Percentiles rank a stretch among this genome's conserved stretches.
phyloP scores from a whole-genome alignment of 2,888 invertebrate genomes.

The Augochlorella aurata region DNA sequence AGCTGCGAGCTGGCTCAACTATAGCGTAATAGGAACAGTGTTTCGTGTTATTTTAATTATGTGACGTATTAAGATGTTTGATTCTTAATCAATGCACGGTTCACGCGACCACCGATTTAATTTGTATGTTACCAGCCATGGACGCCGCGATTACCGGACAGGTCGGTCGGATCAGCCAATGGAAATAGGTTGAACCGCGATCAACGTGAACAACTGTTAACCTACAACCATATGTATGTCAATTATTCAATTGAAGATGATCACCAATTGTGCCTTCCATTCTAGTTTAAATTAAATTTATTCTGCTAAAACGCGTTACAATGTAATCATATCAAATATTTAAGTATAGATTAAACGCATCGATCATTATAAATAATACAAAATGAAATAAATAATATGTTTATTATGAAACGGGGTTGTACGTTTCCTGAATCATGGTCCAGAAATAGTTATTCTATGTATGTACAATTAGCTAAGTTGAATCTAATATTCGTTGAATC shows the following conservation, averaged over 20 bases:
- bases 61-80: slow-evolving; percentile 10
- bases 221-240: slow-evolving; percentile 39
- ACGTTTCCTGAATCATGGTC: neutral
- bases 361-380: slow-evolving; percentile 76
- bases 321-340: slow-evolving; percentile 69
- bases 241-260: slow-evolving; percentile 51
- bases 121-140: slow-evolving; percentile 2
- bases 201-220: neutral
- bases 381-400: slow-evolving; percentile 78
- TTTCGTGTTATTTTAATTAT: slow-evolving; percentile 4
- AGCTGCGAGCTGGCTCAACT: neutral
- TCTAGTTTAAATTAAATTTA: slow-evolving; percentile 50
- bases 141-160: slow-evolving; percentile 1
- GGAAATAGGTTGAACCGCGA: neutral
- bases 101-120: neutral
- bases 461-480: too few species aligned
- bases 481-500: too few species aligned
- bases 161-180: neutral
- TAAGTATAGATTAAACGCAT: slow-evolving; percentile 69
- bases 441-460: neutral
- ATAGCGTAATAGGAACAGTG: slow-evolving; percentile 5
- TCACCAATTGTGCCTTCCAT: slow-evolving; percentile 73
- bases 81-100: neutral
- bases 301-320: slow-evolving; percentile 39
- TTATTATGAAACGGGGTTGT: slow-evolving; percentile 68